Percentiles rank a stretch among this genome's conserved stretches.
These are phyloP conservation scores for Andrena cerasifolii DNA, from an alignment of 1,140 invertebrate species.

Conservation along the genomic window DNA sequence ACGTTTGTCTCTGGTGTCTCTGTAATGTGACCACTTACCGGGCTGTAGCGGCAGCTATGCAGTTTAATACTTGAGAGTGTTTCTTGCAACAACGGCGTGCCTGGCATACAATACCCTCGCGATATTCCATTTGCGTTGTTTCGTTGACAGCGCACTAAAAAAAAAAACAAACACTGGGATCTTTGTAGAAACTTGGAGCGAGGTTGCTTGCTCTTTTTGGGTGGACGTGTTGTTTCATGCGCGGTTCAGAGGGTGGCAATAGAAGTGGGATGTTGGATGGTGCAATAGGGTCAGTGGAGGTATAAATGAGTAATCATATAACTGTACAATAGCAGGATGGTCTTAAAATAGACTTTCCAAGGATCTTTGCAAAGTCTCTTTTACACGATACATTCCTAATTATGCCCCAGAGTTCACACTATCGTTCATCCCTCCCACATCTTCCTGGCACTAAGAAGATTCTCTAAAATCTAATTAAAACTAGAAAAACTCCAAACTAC, in stretches of 20 bases:
- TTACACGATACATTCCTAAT: too few species aligned
- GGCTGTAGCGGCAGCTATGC: constrained; percentile 47
- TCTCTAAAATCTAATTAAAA: too few species aligned
- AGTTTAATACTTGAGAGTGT: constrained; percentile 66
- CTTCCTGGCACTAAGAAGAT: too few species aligned
- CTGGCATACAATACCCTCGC: constrained; percentile 37
- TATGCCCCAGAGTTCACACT: too few species aligned
- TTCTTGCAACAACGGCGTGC: constrained; percentile 58
- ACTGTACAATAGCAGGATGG: too few species aligned
- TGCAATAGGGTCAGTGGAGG: too few species aligned
- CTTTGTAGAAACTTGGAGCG: constrained; percentile 2
- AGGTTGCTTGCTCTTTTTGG: background rate
- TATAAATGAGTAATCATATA: too few species aligned
- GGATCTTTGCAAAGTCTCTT: too few species aligned
- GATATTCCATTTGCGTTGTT: constrained; percentile 57
- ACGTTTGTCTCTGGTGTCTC: constrained; percentile 51
- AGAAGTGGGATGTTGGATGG: too few species aligned
- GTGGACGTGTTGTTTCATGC: background rate
- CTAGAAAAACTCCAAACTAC: too few species aligned
- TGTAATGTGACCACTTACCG: constrained; percentile 66
- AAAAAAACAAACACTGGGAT: constrained; percentile 32
- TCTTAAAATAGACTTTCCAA: too few species aligned
- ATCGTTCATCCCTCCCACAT: too few species aligned
- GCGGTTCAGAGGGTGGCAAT: background rate
- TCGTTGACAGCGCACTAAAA: background rate